Evolutionary conservation across 2,113 vertebrate species (phyloP).

Genomic region (Hystrix cristata): DNA sequence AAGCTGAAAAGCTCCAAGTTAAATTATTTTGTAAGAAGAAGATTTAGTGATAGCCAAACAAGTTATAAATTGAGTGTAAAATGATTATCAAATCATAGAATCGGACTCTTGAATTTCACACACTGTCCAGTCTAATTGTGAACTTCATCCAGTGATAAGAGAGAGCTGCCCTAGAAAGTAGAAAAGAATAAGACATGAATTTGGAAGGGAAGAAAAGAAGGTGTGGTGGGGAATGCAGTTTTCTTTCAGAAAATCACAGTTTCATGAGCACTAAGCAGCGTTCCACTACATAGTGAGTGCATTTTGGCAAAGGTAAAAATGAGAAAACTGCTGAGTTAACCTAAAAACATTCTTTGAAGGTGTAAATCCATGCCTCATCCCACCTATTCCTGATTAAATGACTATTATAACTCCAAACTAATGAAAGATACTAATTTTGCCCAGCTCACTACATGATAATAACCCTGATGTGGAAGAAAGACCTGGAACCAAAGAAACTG

Average conservation of each 20-base stretch:
- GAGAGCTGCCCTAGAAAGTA: not conserved
- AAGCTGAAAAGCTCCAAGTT: not conserved
- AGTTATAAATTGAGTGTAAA: not conserved
- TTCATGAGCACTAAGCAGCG: not conserved
- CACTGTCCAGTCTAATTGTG: not conserved
- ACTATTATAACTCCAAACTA: not conserved
- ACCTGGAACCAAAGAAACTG: not conserved
- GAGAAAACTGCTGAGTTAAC: not conserved
- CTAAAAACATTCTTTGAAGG: not conserved
- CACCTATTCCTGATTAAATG: fast-evolving
- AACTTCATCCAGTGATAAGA: not conserved
- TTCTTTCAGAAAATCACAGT: not conserved
- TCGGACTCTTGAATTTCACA: not conserved
- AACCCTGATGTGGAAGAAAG: not conserved
- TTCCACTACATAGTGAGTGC: no score
- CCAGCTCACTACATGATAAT: not conserved
- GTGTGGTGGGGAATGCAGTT: fast-evolving
- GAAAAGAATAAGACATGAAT: not conserved
- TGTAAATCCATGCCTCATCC: not conserved
- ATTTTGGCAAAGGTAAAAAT: no score
- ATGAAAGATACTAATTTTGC: not conserved
- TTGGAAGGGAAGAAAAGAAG: not conserved
- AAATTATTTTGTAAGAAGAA: not conserved
- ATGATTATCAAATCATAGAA: not conserved
- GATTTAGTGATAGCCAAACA: not conserved